Evolutionary conservation across 2,888 invertebrate genomes (phyloP).

Genomic region (Selenia dentaria): DNA sequence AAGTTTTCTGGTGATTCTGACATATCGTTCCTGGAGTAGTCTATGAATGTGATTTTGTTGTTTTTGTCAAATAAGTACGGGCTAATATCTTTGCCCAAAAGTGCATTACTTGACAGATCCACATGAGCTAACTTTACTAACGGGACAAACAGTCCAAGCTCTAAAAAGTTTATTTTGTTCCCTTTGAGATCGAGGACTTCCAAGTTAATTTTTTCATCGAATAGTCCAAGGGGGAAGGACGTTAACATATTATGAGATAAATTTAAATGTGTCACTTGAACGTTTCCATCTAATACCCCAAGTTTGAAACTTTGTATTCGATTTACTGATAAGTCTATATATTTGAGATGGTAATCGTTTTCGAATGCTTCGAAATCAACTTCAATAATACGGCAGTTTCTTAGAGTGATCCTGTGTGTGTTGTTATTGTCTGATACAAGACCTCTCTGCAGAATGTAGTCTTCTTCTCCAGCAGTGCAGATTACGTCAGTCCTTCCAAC

Average conservation of each 20-base stretch:
- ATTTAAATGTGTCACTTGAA: conserved; percentile 48
- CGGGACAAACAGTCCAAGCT: conserved; percentile 52
- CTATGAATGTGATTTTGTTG: conserved; percentile 44
- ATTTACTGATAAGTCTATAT: conserved; percentile 58
- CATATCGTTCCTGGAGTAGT: conserved; percentile 62
- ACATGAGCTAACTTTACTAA: conserved; percentile 47
- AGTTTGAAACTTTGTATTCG: conserved; percentile 48
- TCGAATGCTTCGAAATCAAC: conserved; percentile 52
- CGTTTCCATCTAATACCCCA: conserved; percentile 52
- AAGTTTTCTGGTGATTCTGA: conserved; percentile 44
- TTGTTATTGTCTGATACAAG: conserved; percentile 45
- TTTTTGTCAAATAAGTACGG: conserved; percentile 47
- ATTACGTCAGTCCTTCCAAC: conserved; percentile 34
- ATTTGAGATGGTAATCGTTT: conserved; percentile 43
- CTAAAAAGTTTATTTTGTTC: conserved; percentile 45
- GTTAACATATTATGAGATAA: conserved; percentile 53
- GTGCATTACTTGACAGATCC: conserved; percentile 54
- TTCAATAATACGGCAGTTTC: conserved; percentile 40
- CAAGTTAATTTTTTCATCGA: conserved; percentile 53
- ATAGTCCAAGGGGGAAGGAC: conserved; percentile 52
- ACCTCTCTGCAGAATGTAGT: conserved; percentile 40
- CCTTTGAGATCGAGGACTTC: conserved; percentile 54
- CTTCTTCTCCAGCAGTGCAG: conserved; percentile 36
- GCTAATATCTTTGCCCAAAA: conserved; percentile 47
- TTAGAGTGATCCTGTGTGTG: conserved; percentile 42